Evolutionary conservation across 2,797 vertebrate species (phyloP), one percentile per base, ranked within the genome.

Genomic region (Neostethus bicornis): DNA sequence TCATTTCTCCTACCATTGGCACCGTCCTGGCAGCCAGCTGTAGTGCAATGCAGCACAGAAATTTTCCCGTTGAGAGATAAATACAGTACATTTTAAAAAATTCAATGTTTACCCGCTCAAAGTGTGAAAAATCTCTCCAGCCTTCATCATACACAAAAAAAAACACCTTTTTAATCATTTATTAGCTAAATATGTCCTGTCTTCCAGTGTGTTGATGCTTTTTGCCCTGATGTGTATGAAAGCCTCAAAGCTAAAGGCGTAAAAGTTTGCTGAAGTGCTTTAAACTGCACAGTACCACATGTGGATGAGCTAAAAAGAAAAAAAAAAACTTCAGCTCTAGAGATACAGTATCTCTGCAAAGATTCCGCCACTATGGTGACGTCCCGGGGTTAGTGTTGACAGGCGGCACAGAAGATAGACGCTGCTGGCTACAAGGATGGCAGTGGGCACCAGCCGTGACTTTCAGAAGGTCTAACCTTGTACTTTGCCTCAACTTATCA

Each of bases 271-370:
- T 51, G 46, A 37, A 51, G 25, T 38, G 44, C 2, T 38, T 25
- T 43, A 58, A 59, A 10, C 41, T 31, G 51, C 64, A 64, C 71
- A 66, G 65, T 72, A 61, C 31, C 61, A 56, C 66, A 55, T 51
- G 58, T 47, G 23, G n/a, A 34, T 59, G 49, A 63, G 47, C 59
- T n/a, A n/a, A n/a, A n/a, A n/a, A 51, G 58, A 72, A 59, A 70
- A 43, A 78, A 81, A 82, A 86, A 81, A 51, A 80, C 85, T 86
- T 57, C 79, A 62, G 60, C 64, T 44, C 59, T 51, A 23, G 46
- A 81, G 81, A 71, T 77, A n/a, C n/a, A n/a, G n/a, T n/a, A 75
- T 85, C 74, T 70, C 78, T 53, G 75, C 86, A 83, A 89, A 83
- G 77, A 85, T 82, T 59, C 85, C 88, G 85, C 88, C 87, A 79